Conservation (phyloP, 2,888 invertebrate species). For the Baronia brevicornis region DNA sequence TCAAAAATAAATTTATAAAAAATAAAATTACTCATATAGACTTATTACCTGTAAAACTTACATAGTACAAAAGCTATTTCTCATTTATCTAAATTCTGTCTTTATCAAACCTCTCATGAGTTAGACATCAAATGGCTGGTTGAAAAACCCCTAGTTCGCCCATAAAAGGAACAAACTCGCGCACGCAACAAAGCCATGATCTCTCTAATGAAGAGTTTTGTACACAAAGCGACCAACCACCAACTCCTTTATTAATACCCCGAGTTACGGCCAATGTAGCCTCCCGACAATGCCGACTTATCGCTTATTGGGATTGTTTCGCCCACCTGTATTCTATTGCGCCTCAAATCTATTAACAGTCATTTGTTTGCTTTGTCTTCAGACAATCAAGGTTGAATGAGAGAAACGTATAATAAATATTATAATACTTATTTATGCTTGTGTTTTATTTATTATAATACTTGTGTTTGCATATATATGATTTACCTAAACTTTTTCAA, state of each 20-base stretch:
- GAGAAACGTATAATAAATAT: too few species aligned
- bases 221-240: constrained; percentile 62
- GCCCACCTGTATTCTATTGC: too few species aligned
- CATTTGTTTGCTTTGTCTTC: too few species aligned
- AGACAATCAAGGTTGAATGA: too few species aligned
- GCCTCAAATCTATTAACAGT: not conserved
- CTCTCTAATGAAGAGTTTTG: constrained; percentile 71
- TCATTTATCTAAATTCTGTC: too few species aligned
- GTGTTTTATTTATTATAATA: too few species aligned
- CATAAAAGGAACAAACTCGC: constrained; percentile 30
- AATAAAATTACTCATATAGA: too few species aligned
- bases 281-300: constrained; percentile 1
- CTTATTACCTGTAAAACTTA: too few species aligned
- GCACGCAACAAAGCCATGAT: constrained; percentile 62
- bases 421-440: too few species aligned
- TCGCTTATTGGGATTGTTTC: not conserved
- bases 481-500: too few species aligned
- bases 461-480: not conserved
- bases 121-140: constrained; percentile 2
- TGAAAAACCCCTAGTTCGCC: constrained; percentile 35
- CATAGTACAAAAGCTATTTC: too few species aligned
- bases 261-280: constrained; percentile 29
- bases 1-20: too few species aligned
- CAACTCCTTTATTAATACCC: constrained; percentile 62
- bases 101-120: constrained; percentile 4